Conservation (phyloP, 2,797 vertebrate species). For the Nasua narica region DNA sequence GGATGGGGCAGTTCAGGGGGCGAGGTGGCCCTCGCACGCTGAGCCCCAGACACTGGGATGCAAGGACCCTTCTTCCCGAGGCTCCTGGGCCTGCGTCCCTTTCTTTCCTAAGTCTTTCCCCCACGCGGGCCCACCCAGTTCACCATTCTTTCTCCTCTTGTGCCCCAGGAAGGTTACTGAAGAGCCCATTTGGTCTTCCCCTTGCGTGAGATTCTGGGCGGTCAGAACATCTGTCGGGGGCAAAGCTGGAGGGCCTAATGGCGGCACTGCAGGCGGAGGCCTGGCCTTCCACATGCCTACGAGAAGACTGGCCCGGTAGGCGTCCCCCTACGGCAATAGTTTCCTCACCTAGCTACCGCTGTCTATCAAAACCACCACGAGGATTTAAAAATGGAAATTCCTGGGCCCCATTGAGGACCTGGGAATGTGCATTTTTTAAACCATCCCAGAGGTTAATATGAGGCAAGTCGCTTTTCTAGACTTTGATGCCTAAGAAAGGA, state of each 20-base stretch:
- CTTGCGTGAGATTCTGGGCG: not conserved
- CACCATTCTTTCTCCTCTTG: not conserved
- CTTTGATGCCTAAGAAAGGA: not conserved
- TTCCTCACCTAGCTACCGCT: not conserved
- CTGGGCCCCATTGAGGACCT: not conserved
- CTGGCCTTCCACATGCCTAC: not conserved
- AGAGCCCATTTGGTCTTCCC: not conserved
- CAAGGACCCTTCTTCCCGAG: not conserved
- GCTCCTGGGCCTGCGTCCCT: not conserved
- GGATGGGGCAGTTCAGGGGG: not conserved
- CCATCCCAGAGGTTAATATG: not conserved
- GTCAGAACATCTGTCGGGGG: not conserved
- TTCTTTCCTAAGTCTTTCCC: not conserved
- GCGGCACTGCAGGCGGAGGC: not conserved
- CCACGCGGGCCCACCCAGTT: not conserved
- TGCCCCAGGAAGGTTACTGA: not conserved
- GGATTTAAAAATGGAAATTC: not conserved
- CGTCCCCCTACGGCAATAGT: not conserved
- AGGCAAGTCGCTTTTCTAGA: not conserved
- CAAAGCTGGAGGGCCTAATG: not conserved
- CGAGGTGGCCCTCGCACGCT: not conserved
- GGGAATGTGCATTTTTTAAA: not conserved
- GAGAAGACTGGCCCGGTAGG: not conserved
- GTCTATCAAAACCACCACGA: not conserved
- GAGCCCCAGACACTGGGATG: not conserved